Base-by-base conservation (phyloP, 2,113 vertebrate genomes). In the Myrmecobius fasciatus region DNA sequence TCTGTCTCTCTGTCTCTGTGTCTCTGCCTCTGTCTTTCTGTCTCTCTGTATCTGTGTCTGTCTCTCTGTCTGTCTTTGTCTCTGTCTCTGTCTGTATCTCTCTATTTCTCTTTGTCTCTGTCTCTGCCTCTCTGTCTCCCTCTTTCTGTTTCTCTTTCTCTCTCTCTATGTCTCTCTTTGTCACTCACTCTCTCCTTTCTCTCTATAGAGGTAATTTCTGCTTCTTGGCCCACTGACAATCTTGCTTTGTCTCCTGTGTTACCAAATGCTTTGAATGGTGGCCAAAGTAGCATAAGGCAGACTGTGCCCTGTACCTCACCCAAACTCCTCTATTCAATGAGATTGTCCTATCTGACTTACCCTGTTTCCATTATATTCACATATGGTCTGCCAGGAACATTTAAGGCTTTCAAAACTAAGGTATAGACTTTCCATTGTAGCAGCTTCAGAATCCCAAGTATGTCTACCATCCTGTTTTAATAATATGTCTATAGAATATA, bases 381-480 rank as follows among this genome's bases (percentile, higher is more conserved):
- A 28, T 1, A n/a, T 88, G 36, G 14, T 91, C 90, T 92, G 25
- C 0, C 3, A 14, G 48, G 36, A 25, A 90, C 11, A 60, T 94
- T 3, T 47, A 96, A 52, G 56, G 94, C 53, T 83, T 52, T 52
- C 28, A 83, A 43, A 52, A 90, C 10, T 54, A 52, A 92, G 83
- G 52, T 92, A 94, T 51, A 31, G 89, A 4, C 24, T 28, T 49
- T 49, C 47, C 89, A 48, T 48, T 90, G 8, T 52, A 36, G 49
- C 91, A 28, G 46, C 9, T 53, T 28, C 53, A 93, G 43, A 31
- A 48, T 46, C 14, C 48, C 28, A 22, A 52, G 46, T 56, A 95
- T n/a, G 93, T 49, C 49, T 43, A 91, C 88, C 94, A n/a, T 83
- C 52, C 56, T 94, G 36, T 93, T 92, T 97, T 90, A 49, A 91